Conservation (phyloP, 1,140 invertebrate species). For the Sycobia sp. region DNA sequence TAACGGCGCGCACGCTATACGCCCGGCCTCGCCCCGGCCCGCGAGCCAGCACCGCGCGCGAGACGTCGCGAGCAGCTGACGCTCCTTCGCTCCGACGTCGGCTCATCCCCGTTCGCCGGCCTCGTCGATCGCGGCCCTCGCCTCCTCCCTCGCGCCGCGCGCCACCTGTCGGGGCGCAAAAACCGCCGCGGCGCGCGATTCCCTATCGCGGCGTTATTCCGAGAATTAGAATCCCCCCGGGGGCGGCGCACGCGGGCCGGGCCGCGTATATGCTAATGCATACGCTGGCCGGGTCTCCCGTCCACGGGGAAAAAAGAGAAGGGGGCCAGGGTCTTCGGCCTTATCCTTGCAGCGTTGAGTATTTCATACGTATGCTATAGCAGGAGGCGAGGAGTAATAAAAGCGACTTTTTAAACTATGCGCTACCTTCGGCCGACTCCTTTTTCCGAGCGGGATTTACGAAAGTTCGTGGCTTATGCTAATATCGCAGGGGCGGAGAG, state of each 20-base stretch:
- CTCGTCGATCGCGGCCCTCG: neutral
- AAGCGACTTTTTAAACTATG: too few relatives aligned
- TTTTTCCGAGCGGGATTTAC: too few relatives aligned
- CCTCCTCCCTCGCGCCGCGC: neutral
- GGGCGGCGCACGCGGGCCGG: neutral
- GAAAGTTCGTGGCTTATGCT: too few relatives aligned
- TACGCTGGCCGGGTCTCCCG: neutral
- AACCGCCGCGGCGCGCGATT: slow-evolving; percentile 30
- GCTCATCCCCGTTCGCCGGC: neutral
- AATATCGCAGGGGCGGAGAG: too few relatives aligned
- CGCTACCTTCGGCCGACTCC: too few relatives aligned
- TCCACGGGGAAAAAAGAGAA: neutral
- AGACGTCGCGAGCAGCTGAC: slow-evolving; percentile 27
- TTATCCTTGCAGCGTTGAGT: too few relatives aligned
- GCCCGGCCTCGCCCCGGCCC: too few relatives aligned
- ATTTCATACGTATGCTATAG: too few relatives aligned
- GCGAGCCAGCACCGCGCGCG: neutral
- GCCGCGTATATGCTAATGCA: neutral
- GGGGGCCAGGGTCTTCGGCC: too few relatives aligned
- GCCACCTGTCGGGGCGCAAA: slow-evolving; percentile 25
- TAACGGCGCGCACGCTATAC: too few relatives aligned
- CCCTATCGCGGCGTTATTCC: slow-evolving; percentile 25
- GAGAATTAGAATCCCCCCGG: slow-evolving; percentile 30
- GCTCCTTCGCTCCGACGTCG: slow-evolving; percentile 31
- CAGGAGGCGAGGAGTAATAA: too few relatives aligned